A percentile compares a stretch with the other conserved stretches of the same genome.
Conservation (phyloP, 2,888 invertebrate species). For the Aleiodes leptofemur region DNA sequence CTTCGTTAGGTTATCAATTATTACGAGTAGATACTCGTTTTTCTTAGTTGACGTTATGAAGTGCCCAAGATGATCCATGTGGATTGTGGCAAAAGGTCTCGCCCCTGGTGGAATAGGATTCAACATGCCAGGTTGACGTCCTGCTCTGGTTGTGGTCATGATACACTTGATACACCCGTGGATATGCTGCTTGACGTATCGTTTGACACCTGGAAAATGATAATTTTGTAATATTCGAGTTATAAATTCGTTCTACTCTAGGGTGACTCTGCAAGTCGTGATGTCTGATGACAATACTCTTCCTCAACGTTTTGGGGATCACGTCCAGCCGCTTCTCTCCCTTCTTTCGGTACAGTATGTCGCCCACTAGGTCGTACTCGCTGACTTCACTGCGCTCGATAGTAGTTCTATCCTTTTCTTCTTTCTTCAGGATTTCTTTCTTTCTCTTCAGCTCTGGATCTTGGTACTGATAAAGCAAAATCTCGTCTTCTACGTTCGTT, state of each 20-base stretch:
- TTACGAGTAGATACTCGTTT: no score
- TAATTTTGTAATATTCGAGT: conserved; percentile 15
- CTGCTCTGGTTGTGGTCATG: no score
- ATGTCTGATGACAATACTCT: conserved; percentile 34
- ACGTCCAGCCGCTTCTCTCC: conserved; percentile 31
- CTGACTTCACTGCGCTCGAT: neutral
- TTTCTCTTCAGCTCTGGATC: conserved; percentile 17
- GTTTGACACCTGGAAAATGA: conserved; percentile 35
- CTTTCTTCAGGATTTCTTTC: conserved; percentile 4
- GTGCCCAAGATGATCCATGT: no score
- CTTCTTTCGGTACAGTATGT: conserved; percentile 41
- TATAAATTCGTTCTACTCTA: conserved; percentile 44
- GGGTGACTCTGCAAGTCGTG: conserved; percentile 50
- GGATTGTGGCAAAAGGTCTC: no score
- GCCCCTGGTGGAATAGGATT: no score
- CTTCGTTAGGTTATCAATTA: no score
- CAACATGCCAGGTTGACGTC: no score
- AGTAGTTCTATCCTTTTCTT: conserved; percentile 9
- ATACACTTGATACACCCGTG: conserved; percentile 2
- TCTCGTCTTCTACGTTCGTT: neutral
- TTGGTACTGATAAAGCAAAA: neutral
- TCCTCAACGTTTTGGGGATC: conserved; percentile 39
- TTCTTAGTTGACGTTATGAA: no score
- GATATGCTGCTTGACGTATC: conserved; percentile 28
- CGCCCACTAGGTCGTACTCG: conserved; percentile 40